A percentile compares a stretch with the other conserved stretches of the same genome.
Evolutionary conservation across 1,140 invertebrate genomes (phyloP).

Genomic region (Marisa cornuarietis): DNA sequence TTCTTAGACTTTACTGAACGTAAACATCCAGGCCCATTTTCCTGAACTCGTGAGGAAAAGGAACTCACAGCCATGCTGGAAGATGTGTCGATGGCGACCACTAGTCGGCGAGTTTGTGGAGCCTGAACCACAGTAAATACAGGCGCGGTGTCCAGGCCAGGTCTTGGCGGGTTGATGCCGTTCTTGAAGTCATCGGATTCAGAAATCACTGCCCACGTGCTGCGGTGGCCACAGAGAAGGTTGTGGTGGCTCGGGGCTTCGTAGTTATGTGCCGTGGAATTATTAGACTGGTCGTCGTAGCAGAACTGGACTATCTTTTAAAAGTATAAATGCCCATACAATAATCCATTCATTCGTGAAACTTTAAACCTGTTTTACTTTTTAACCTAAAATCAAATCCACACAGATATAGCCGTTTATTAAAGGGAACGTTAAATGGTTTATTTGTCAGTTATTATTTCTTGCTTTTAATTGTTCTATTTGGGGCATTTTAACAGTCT

Average conservation of each 20-base stretch:
- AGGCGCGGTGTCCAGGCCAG: slow-evolving; percentile 27
- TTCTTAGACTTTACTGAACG: no score
- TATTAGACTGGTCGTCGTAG: slow-evolving; percentile 63
- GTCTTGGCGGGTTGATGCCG: slow-evolving; percentile 29
- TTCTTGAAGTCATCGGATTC: slow-evolving; percentile 71
- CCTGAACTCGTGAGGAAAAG: no score
- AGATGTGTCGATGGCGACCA: slow-evolving; percentile 27
- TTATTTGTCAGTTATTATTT: no score
- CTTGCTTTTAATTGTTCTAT: no score
- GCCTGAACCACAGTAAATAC: slow-evolving; percentile 32
- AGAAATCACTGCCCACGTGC: slow-evolving; percentile 72
- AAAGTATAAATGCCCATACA: not conserved
- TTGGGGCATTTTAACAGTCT: no score
- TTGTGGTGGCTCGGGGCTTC: slow-evolving; percentile 77
- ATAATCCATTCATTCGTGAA: no score
- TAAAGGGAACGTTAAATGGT: no score
- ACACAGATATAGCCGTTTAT: no score
- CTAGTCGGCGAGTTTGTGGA: slow-evolving; percentile 14
- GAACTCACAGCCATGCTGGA: slow-evolving; percentile 26
- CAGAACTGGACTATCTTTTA: slow-evolving; percentile 71
- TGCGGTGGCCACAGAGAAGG: slow-evolving; percentile 72
- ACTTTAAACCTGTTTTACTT: no score
- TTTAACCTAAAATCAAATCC: no score
- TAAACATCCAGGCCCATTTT: no score
- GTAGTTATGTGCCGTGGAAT: slow-evolving; percentile 69